phyloP scores from a whole-genome alignment of 2,888 invertebrate genomes.

The Tromatobia lineatoria region DNA sequence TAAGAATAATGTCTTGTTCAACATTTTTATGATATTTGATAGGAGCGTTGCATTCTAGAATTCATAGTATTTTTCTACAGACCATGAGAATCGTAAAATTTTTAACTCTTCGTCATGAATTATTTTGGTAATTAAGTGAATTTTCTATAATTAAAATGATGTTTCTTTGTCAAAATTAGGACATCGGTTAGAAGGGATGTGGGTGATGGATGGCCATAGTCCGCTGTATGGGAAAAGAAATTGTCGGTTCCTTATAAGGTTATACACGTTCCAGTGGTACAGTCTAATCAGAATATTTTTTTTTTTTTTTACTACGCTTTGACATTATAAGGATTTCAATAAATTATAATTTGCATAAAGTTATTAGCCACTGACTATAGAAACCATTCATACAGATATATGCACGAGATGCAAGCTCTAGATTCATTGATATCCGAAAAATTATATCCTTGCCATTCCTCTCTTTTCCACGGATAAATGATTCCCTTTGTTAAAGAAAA shows the following conservation, averaged over 20 bases:
- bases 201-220: neutral
- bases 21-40: no score
- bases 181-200: neutral
- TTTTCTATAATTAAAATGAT: neutral
- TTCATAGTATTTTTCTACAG: no score
- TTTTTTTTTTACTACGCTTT: neutral
- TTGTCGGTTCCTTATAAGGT: neutral
- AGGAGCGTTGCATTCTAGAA: no score
- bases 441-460: no score
- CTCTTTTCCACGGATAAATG: neutral
- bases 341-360: neutral
- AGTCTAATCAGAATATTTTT: neutral
- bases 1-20: no score
- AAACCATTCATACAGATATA: neutral
- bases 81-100: no score
- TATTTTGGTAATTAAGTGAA: neutral
- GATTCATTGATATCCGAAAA: no score
- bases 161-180: neutral
- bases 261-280: neutral
- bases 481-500: neutral
- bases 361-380: neutral
- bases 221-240: neutral
- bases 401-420: no score
- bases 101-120: no score
- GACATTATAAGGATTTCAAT: no score